Evolutionary conservation across 2,113 vertebrate genomes (phyloP).

Genomic region (Callopanchax toddi): DNA sequence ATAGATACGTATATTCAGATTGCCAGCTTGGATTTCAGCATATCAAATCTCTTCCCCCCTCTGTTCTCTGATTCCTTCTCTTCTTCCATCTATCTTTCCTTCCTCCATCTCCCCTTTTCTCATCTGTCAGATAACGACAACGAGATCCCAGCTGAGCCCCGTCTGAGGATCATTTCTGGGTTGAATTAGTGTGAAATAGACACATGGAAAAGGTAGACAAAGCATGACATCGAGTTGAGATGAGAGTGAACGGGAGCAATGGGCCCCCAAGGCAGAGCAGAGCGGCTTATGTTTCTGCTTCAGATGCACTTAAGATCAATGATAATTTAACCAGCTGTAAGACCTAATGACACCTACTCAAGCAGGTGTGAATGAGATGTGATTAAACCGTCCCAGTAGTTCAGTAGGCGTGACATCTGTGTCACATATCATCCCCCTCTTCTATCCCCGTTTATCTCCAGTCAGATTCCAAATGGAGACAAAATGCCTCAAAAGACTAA

Average conservation of each 20-base stretch:
- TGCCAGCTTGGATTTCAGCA: conserved; percentile 62
- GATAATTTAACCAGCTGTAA: conserved; percentile 64
- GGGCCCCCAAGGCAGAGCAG: conserved; percentile 47
- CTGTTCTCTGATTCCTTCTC: conserved; percentile 30
- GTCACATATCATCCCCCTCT: conserved; percentile 14
- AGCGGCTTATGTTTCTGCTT: conserved; percentile 61
- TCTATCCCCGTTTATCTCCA: conserved; percentile 13
- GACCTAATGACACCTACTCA: conserved; percentile 53
- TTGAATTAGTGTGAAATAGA: conserved; percentile 81
- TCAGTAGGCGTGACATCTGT: conserved; percentile 67
- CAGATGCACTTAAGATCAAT: conserved; percentile 72
- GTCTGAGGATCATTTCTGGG: conserved; percentile 73
- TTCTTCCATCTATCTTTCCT: conserved; percentile 47
- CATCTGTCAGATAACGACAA: conserved; percentile 65
- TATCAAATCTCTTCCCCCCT: conserved; percentile 56
- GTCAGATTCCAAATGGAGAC: conserved; percentile 39
- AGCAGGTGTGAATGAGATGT: conserved; percentile 65
- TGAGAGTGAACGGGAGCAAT: conserved; percentile 69
- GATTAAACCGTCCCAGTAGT: conserved; percentile 57
- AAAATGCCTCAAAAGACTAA: conserved; percentile 11
- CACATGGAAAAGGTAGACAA: conserved; percentile 80
- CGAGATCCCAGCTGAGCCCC: conserved; percentile 77
- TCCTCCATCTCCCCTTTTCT: conserved; percentile 53
- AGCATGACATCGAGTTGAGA: conserved; percentile 79
- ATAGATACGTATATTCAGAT: conserved; percentile 59